Evolutionary conservation across 2,888 invertebrate species (phyloP).

Genomic region (Acrocera orbiculus): DNA sequence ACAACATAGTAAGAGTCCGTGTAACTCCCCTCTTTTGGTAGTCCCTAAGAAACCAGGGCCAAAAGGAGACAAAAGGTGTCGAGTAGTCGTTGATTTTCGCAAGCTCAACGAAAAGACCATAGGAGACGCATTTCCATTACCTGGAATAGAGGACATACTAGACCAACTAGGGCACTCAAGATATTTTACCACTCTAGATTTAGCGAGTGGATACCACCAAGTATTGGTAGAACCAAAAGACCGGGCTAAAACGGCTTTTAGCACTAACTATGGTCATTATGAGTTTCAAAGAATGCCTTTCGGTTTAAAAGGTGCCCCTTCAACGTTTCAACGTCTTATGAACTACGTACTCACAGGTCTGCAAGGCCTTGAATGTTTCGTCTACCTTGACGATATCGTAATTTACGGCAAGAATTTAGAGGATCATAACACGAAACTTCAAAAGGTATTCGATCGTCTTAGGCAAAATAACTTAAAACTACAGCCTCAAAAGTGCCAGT

Average conservation of each 20-base stretch:
- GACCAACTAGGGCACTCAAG: neutral
- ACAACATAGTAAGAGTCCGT: too few relatives aligned
- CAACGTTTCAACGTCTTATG: neutral
- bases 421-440: neutral
- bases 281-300: neutral
- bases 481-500: too few relatives aligned
- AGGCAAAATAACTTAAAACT: too few relatives aligned
- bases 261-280: neutral
- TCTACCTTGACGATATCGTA: neutral
- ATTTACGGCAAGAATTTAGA: neutral
- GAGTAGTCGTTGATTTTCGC: too few relatives aligned
- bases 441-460: neutral
- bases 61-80: too few relatives aligned
- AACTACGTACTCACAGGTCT: neutral
- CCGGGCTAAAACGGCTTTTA: neutral
- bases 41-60: too few relatives aligned
- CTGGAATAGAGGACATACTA: neutral
- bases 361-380: neutral
- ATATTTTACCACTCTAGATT: neutral
- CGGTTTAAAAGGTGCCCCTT: neutral
- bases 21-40: too few relatives aligned
- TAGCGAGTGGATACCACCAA: neutral
- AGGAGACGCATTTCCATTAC: neutral
- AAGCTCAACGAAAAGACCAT: too few relatives aligned
- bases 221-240: neutral